Evolutionary conservation across 2,113 vertebrate genomes (phyloP), one percentile per base, ranked within the genome.

Genomic region (Octodon degus): DNA sequence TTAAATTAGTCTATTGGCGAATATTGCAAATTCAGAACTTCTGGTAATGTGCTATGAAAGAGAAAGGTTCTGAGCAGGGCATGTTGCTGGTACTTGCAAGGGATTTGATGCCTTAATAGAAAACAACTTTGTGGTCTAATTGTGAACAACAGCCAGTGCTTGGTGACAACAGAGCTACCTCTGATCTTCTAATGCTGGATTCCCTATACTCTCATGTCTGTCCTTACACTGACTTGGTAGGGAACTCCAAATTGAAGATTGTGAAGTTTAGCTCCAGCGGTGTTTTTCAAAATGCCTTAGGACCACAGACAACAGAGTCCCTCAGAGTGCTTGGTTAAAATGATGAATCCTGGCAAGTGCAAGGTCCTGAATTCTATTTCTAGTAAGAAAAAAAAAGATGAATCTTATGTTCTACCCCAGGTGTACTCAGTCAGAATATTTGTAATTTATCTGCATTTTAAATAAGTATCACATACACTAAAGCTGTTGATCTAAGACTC

Each of bases 211-310:
- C 74, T 93, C 43, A n/a, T 14, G 1, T 60, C 70, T 89, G 89
- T 53, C 12, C 27, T 86, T 34, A 7, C 43, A 84, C 25, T 93
- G 74, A 50, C 17, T 89, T 5, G 32, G 24, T 55, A 25, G 30
- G 34, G 70, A 47, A 74, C 79, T 94, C 89, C 67, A 72, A 95
- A 62, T 14, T 1, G 7, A 89, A 86, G 53, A 55, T 79, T 60
- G 86, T 43, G 22, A 93, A 34, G 43, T 90, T 97, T 65, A 68
- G 8, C 79, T 40, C 40, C 7, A 76, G 65, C 34, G n/a, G 17
- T 72, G 72, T 93, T 93, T 86, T 86, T 77, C 79, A 93, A 82
- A 79, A 50, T 25, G 67, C 72, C 32, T 16, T 53, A 82, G 10
- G 47, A 79, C n/a, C 10, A n/a, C 25, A 76, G 40, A 80, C 13